These are phyloP conservation scores for Drosophila ustulata DNA, from an alignment of 2,888 invertebrate species.

Conservation along the genomic window DNA sequence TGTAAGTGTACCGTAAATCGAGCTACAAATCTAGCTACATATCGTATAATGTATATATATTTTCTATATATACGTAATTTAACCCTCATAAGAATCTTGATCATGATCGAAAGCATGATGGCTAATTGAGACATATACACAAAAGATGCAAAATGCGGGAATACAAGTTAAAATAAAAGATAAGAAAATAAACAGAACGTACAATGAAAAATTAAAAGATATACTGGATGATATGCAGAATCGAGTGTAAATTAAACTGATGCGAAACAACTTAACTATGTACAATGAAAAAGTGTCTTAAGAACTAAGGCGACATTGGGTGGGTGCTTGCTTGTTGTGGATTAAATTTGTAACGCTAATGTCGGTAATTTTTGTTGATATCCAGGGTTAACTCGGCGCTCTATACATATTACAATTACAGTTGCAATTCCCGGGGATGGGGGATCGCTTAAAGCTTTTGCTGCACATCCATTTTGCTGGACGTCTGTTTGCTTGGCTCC, in stretches of 20 bases:
- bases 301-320: slow-evolving; percentile 52
- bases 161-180: slow-evolving; percentile 56
- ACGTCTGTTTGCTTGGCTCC: slow-evolving; percentile 41
- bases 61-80: slow-evolving; percentile 9
- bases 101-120: slow-evolving; percentile 12
- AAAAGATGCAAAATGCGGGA: slow-evolving; percentile 9
- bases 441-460: slow-evolving; percentile 74
- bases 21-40: slow-evolving; percentile 31
- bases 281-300: slow-evolving; percentile 56
- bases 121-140: slow-evolving; percentile 32
- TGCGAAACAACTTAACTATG: slow-evolving; percentile 57
- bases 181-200: slow-evolving; percentile 9
- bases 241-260: slow-evolving; percentile 33
- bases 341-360: slow-evolving; percentile 31
- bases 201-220: neutral
- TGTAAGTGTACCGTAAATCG: slow-evolving; percentile 39
- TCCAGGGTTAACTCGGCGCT: slow-evolving; percentile 2
- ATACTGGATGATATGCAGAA: slow-evolving; percentile 36
- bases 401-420: neutral
- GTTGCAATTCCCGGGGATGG: neutral
- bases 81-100: slow-evolving; percentile 25
- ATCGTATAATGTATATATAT: neutral
- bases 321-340: slow-evolving; percentile 40
- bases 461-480: slow-evolving; percentile 57
- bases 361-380: slow-evolving; percentile 7